These are phyloP conservation scores for Vicugna pacos DNA, from an alignment of 2,113 vertebrate genomes.

Conservation along the genomic window DNA sequence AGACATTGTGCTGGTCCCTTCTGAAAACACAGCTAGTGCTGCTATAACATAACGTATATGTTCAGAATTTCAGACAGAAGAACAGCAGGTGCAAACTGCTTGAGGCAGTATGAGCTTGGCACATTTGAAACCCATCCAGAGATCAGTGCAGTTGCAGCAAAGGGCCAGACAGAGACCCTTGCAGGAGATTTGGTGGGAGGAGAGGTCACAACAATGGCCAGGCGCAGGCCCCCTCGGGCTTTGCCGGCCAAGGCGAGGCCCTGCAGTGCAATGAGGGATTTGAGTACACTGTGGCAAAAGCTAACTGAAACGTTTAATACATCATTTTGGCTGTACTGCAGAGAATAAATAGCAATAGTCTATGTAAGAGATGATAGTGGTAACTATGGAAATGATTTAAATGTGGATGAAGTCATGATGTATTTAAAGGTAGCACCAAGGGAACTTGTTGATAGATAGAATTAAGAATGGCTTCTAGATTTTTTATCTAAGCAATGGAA, in stretches of 20 bases:
- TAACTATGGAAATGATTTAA: neutral
- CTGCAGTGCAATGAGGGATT: too few relatives aligned
- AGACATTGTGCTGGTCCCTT: neutral
- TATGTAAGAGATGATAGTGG: neutral
- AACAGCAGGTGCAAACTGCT: neutral
- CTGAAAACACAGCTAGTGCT: neutral
- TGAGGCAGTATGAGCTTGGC: neutral
- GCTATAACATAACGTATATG: neutral
- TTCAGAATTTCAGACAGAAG: neutral
- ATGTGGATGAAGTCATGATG: neutral
- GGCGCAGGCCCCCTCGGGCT: neutral
- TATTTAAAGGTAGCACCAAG: neutral
- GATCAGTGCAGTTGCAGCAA: too few relatives aligned
- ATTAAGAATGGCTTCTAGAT: neutral
- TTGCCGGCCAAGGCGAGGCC: neutral
- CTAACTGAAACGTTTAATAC: neutral
- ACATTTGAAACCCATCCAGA: neutral
- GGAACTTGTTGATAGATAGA: neutral
- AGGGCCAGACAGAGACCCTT: neutral
- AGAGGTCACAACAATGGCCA: rapidly evolving
- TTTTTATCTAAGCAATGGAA: neutral
- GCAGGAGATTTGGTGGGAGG: neutral
- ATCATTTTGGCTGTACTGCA: neutral
- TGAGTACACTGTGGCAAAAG: neutral
- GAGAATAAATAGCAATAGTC: neutral